These are phyloP conservation scores for Pelusios castaneus DNA, from an alignment of 2,113 vertebrate genomes.

Conservation along the genomic window DNA sequence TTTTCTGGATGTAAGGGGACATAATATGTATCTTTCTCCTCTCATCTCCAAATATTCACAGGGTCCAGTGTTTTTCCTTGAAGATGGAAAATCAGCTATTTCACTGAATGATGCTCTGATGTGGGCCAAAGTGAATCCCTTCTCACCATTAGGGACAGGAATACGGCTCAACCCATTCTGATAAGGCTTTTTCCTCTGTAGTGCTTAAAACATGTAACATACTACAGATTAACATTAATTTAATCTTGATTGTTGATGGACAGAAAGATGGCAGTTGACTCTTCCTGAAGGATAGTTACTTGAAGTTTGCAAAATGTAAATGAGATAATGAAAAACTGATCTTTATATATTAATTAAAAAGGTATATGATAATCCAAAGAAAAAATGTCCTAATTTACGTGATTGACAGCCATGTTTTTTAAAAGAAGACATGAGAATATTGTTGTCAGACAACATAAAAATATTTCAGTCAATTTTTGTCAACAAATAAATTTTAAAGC, in stretches of 20 bases:
- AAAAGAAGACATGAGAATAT: not conserved
- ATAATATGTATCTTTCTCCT: not conserved
- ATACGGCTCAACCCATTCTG: slow-evolving; percentile 96
- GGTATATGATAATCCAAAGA: slow-evolving; percentile 68
- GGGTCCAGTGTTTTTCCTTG: slow-evolving; percentile 95
- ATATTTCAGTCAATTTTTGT: slow-evolving; percentile 11
- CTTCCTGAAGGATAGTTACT: slow-evolving; percentile 34
- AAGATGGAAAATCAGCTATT: slow-evolving; percentile 94
- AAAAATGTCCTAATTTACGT: slow-evolving; percentile 38
- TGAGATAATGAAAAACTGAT: slow-evolving; percentile 59
- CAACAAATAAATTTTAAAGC: slow-evolving; percentile 10
- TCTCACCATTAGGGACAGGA: slow-evolving; percentile 96
- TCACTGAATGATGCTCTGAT: slow-evolving; percentile 96
- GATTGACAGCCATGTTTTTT: slow-evolving; percentile 19
- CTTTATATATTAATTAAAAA: slow-evolving; percentile 28
- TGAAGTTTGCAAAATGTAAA: slow-evolving; percentile 41
- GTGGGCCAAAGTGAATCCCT: slow-evolving; percentile 99
- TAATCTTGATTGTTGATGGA: slow-evolving; percentile 24
- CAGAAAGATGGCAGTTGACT: slow-evolving; percentile 13
- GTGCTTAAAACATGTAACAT: slow-evolving; percentile 4
- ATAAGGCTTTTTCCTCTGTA: slow-evolving; percentile 36
- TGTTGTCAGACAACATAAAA: not conserved
- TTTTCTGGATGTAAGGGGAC: not conserved
- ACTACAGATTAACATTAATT: slow-evolving; percentile 28
- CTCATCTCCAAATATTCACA: slow-evolving; percentile 55